phyloP scores from a whole-genome alignment of 2,888 invertebrate genomes.

The Hylaea fasciaria region DNA sequence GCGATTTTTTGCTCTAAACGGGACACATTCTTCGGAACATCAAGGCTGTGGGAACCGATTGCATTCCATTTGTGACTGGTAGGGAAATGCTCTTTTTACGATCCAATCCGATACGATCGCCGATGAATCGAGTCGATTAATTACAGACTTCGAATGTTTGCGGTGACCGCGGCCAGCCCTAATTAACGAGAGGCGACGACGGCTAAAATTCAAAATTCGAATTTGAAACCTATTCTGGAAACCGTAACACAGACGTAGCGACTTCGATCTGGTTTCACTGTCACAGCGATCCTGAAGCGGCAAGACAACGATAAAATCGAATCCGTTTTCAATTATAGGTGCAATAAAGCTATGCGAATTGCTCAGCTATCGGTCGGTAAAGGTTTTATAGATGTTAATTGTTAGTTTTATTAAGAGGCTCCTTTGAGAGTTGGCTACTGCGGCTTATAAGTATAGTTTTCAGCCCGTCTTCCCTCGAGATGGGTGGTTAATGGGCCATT shows the following conservation, averaged over 20 bases:
- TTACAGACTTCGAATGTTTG: conserved; percentile 68
- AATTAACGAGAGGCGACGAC: conserved; percentile 55
- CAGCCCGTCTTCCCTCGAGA: conserved; percentile 51
- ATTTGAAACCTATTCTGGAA: conserved; percentile 43
- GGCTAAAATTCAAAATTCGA: conserved; percentile 45
- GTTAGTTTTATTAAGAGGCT: conserved; percentile 69
- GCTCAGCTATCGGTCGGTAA: conserved; percentile 46
- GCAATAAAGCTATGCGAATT: conserved; percentile 58
- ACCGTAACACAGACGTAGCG: conserved; percentile 8
- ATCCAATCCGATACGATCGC: conserved; percentile 74
- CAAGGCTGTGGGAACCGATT: conserved; percentile 82
- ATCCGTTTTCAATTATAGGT: conserved; percentile 61
- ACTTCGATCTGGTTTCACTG: conserved; percentile 1
- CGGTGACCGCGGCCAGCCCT: conserved; percentile 61
- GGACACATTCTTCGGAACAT: conserved; percentile 68
- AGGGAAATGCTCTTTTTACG: conserved; percentile 77
- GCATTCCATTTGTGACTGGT: conserved; percentile 66
- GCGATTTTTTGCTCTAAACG: conserved; percentile 74
- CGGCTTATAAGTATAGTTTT: conserved; percentile 61
- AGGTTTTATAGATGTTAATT: conserved; percentile 79
- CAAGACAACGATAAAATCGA: conserved; percentile 47
- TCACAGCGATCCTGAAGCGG: conserved; percentile 33
- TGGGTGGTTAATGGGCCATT: conserved; percentile 72
- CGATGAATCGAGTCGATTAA: conserved; percentile 76
- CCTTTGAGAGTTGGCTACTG: conserved; percentile 51